Base-by-base conservation (phyloP, 2,888 invertebrate species). In the Volucella zonaria region DNA sequence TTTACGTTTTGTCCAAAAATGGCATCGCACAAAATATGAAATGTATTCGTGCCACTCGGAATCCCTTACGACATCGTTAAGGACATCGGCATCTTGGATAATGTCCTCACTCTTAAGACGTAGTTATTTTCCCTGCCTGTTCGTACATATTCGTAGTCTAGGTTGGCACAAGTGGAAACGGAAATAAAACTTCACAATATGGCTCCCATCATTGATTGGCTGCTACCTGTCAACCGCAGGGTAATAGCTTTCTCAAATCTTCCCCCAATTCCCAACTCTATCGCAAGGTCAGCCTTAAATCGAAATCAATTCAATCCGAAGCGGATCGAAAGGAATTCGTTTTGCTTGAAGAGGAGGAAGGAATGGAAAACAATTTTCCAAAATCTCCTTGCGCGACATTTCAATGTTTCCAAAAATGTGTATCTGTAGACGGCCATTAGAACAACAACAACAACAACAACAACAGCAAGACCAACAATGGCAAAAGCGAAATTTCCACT, bases 161-260 rank as follows among this genome's bases (percentile, higher is more conserved):
- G 40, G 42, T 8, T 45, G 31, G 31, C 31, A 31, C 6, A 74
- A 71, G 66, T 67, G 51, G 70, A 80, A 71, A 71, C 70, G 75
- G 83, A 71, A 82, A 78, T 82, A 68, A 64, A 67, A 67, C 54
- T 76, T 49, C 51, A 71, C 64, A 64, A 75, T 61, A 54, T 51
- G 47, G 42, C 52, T 49, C 15, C 15, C 64, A 18, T 75, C 80
- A 76, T 81, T 58, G 80, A 81, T 80, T 81, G 71, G 73, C 76
- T 77, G 73, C 49, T 81, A 85, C 85, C 81, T 85, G 85, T 81
- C 85, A 85, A 73, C 73, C 73, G 43, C 85, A 85, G 80, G 56
- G 14, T 58, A 62, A 66, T 61, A 66, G 11, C 43, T n/a, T 9
- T n/a, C 18, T 9, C 15, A 51, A 10, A 9, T 49, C 12, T 15